Base-by-base conservation (phyloP, 2,113 vertebrate species). In the Vanacampus margaritifer region DNA sequence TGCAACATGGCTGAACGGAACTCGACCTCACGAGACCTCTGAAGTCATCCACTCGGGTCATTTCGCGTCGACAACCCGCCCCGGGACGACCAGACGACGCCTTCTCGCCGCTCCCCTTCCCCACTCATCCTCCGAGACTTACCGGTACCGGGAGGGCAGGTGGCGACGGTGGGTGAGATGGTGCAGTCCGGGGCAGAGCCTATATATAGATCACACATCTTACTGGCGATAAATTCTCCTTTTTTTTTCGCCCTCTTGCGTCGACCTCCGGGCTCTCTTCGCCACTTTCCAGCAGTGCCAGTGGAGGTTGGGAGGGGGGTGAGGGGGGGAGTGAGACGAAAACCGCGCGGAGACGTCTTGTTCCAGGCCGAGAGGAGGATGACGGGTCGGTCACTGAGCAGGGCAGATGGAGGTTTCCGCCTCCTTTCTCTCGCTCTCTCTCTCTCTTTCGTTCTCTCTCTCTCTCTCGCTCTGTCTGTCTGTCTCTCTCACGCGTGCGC, bases 301-400 rank as follows among this genome's bases (percentile, higher is more conserved):
- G 26, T 57, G 26, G 24, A 56, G 26, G 14, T 26, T 9, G 13
- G 24, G 23, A 12, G 53, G 53, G 5, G 14, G 26, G 54, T 14
- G 54, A 57, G 6, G 54, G 54, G 26, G 32, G 26, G 14, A 57
- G 54, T 17, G 54, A 28, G 26, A 26, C 26, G 35, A 19, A 19
- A 53, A 36, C 12, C 72, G 53, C 64, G 23, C 21, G 71, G 64
- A 69, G 66, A 59, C 24, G 80, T 62, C 74, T 78, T 74, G 73
- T 56, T 64, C 71, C 70, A 67, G 64, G 66, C 75, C 71, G 37
- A 32, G 59, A 71, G 67, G 85, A 83, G 82, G 87, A 87, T 79
- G 86, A 85, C 79, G 86, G 87, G 79, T 88, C 88, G 88, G 88
- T 89, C 84, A 89, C 84, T 75, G 83, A 80, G 76, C 84, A 84